Conservation (phyloP, 2,113 vertebrate genomes). For the Cochlearius cochlearius region DNA sequence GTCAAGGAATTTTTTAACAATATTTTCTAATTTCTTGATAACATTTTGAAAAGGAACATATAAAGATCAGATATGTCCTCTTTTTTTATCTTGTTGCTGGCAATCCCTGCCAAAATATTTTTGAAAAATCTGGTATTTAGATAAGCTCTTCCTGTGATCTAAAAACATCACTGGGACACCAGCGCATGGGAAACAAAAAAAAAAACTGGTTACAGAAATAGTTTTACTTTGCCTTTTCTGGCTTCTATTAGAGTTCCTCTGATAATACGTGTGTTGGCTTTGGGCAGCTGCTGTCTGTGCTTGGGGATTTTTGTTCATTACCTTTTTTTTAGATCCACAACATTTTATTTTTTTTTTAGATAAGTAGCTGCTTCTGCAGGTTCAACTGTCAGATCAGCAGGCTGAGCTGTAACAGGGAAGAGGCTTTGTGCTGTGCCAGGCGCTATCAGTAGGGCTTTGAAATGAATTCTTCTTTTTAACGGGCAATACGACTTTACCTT, state of each 20-base stretch:
- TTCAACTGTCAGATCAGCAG: neutral
- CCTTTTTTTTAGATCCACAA: neutral
- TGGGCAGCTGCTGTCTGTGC: neutral
- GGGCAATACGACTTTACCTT: neutral
- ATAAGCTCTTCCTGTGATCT: neutral
- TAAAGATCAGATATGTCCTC: neutral
- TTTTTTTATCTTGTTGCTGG: neutral
- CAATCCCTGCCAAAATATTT: neutral
- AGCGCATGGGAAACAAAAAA: neutral
- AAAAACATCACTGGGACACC: neutral
- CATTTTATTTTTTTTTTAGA: neutral
- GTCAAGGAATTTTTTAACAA: neutral
- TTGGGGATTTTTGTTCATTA: neutral
- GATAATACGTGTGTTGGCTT: neutral
- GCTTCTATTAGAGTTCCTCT: neutral
- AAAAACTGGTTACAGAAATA: neutral
- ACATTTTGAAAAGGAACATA: neutral
- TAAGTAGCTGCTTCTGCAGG: neutral
- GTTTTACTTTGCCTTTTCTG: neutral
- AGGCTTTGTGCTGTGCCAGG: neutral
- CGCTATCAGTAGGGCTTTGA: neutral
- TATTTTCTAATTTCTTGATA: neutral
- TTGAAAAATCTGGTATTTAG: neutral
- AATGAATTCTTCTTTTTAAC: conserved; percentile 1
- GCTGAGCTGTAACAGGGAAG: neutral